Evolutionary conservation across 2,113 vertebrate species (phyloP), one percentile per base, ranked within the genome.

Genomic region (Malurus elegans): DNA sequence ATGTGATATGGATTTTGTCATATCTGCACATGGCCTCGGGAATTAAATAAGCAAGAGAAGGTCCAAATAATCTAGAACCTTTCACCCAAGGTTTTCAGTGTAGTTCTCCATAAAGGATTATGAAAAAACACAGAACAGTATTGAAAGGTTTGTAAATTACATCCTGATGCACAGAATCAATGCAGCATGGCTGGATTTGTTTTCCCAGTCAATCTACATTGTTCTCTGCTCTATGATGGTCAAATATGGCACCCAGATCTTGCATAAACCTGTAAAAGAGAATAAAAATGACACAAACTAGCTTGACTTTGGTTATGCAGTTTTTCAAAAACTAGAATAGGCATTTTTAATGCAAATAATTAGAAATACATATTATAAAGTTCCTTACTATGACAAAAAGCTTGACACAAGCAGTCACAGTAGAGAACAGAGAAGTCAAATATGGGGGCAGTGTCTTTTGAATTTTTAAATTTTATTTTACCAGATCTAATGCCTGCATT

Each of bases 401-500:
- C 7, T 25, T 53, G 18, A 72, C 44, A 32, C 6, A 73, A 67
- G 60, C 26, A 44, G n/a, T 62, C 66, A 62, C 5, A 53, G 26
- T 18, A 53, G 17, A 36, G 13, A 67, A 36, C 36, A 79, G 31
- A 34, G 4, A 53, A 42, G 25, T 26, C 12, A 14, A 36, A 31
- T 44, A 34, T 26, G 38, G 8, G 10, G 88, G 24, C 34, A 42
- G 15, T 58, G 79, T 54, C 50, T 84, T 58, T 54, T 36, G 25
- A 57, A 36, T 51, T 42, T 65, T 86, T 81, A 71, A 48, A 58
- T 9, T 65, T 53, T 44, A 26, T 84, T 88, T 64, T 70, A 38
- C 2, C 3, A 31, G n/a, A 79, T 58, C 44, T 48, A 54, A 65
- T 44, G 18, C 18, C 21, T 0, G 0, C 16, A 28, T 74, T 47